Percentiles rank a stretch among this genome's conserved stretches.
phyloP scores from a whole-genome alignment of 2,113 vertebrate species.

The Tupaia chinensis region DNA sequence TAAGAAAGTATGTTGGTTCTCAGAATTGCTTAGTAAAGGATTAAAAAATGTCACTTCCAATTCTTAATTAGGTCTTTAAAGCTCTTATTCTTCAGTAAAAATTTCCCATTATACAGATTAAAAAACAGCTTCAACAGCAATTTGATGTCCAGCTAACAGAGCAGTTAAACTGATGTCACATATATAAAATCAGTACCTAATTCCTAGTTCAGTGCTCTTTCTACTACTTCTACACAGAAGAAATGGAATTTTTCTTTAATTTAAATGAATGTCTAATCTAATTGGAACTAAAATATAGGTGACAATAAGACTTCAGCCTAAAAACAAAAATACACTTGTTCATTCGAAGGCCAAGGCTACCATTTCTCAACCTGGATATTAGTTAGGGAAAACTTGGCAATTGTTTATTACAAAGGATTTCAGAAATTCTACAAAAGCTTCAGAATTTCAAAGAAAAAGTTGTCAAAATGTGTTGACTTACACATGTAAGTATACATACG shows the following conservation, averaged over 20 bases:
- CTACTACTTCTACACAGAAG: background rate
- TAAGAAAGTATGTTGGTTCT: background rate
- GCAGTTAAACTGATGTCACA: background rate
- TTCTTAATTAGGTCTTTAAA: background rate
- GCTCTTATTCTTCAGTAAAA: background rate
- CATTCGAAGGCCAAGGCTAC: background rate
- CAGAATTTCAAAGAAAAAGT: background rate
- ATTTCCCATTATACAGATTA: background rate
- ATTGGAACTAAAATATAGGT: background rate
- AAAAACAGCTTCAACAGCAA: background rate
- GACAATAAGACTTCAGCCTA: background rate
- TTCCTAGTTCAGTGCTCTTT: background rate
- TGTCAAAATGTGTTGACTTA: background rate
- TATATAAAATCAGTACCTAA: background rate
- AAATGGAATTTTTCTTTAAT: background rate
- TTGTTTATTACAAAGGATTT: background rate
- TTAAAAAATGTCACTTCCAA: background rate
- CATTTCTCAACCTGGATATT: background rate
- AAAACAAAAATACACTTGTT: background rate
- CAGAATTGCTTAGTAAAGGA: background rate
- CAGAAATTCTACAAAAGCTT: background rate
- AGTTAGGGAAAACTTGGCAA: background rate
- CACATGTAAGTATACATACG: rapidly evolving
- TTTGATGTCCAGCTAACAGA: background rate
- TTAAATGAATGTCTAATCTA: slow-evolving; percentile 47